phyloP scores from a whole-genome alignment of 2,888 invertebrate genomes.

The Petrophora chlorosata region DNA sequence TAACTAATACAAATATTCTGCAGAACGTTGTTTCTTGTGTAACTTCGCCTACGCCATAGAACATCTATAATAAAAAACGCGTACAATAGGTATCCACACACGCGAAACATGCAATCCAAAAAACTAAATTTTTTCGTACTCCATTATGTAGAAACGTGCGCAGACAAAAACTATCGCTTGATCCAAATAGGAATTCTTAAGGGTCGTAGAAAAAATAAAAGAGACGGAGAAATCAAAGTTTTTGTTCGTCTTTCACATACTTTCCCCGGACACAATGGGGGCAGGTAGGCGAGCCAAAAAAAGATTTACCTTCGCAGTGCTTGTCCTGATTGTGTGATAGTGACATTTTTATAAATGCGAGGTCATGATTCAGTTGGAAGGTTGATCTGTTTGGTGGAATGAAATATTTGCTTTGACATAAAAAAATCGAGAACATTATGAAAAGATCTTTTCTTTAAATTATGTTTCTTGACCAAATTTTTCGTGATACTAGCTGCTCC shows the following conservation, averaged over 20 bases:
- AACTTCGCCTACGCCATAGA: constrained; percentile 28
- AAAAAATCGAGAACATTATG: background rate
- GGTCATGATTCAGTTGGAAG: constrained; percentile 54
- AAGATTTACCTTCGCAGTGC: constrained; percentile 48
- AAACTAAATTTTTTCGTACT: constrained; percentile 54
- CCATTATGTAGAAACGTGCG: constrained; percentile 52
- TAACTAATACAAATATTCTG: no score
- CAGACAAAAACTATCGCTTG: constrained; percentile 66
- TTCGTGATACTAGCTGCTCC: background rate
- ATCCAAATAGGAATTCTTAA: constrained; percentile 72
- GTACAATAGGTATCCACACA: constrained; percentile 58
- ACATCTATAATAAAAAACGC: constrained; percentile 49
- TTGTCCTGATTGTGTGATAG: constrained; percentile 67
- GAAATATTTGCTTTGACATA: background rate
- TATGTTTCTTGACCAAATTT: background rate
- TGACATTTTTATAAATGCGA: constrained; percentile 72
- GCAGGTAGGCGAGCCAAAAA: constrained; percentile 73
- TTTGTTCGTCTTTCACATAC: constrained; percentile 75
- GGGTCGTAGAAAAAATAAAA: constrained; percentile 60
- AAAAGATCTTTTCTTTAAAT: no score
- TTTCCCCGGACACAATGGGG: constrained; percentile 72
- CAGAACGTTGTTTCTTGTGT: no score
- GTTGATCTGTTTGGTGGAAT: constrained; percentile 9
- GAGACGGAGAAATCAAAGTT: constrained; percentile 69
- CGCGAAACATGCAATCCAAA: constrained; percentile 66